Base-by-base conservation (phyloP, 2,888 invertebrate species). In the Gari tellinella region DNA sequence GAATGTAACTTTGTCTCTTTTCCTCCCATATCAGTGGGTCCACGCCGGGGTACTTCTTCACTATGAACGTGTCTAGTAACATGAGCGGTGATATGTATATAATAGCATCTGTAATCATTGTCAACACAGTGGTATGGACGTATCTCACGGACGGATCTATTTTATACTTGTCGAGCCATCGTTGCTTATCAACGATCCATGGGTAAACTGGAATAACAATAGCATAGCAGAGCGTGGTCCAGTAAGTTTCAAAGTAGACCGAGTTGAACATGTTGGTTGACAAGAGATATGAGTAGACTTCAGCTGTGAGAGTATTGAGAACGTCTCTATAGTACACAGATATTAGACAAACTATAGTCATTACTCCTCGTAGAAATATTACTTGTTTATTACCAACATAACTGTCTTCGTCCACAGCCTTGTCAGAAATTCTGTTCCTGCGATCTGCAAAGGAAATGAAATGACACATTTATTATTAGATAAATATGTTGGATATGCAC, bases 231-330 rank as follows among this genome's bases (percentile, higher is more conserved):
- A 85, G 49, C 0, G 86, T 86, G 0, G 85, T 80, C 57, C 75
- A 86, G 77, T 79, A 81, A 3, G 88, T 89, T 62, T 90, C 90
- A 66, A 89, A 90, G 73, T 89, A 89, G 17, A 87, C 89, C 2
- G 82, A 86, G 48, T 83, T 86, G 64, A 85, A 90, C 19, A 85
- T 37, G 72, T 72, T 66, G 1, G 76, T 65, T 3, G 57, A 19
- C 1, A 69, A 53, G 12, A 88, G 66, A 8, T 8, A 7, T 5
- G 38, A 0, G 25, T 64, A 55, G 5, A 43, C 14, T 14, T 53
- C 23, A 23, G 52, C 26, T 41, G 52, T 23, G 49, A 23, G 17
- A 17, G n/a, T n/a, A 23, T 61, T 49, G 3, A 38, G 21, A 10
- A 17, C 10, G 10, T 51, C 61, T 40, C 45, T 45, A 45, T 57